A percentile compares a stretch with the other conserved stretches of the same genome.
These are phyloP conservation scores for Hipparchia sbordonii DNA, from an alignment of 2,888 invertebrate genomes.

Conservation along the genomic window DNA sequence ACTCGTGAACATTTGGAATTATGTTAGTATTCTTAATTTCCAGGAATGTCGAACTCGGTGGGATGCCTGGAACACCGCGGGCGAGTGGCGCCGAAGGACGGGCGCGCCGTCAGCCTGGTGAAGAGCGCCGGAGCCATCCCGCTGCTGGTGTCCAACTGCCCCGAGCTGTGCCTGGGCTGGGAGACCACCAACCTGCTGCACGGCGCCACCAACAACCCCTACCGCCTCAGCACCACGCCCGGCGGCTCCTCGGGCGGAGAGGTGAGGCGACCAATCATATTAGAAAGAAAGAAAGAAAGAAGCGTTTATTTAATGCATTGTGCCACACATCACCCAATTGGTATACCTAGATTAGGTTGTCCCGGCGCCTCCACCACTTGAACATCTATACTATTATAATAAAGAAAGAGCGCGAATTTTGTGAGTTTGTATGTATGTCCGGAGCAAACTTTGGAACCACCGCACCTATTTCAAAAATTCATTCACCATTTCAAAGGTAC, in stretches of 20 bases:
- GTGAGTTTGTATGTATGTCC: too few species aligned
- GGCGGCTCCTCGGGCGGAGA: slow-evolving; percentile 97
- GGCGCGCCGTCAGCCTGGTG: slow-evolving; percentile 84
- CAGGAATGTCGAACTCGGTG: slow-evolving; percentile 87
- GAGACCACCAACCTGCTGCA: slow-evolving; percentile 91
- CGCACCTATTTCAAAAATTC: too few species aligned
- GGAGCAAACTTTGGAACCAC: too few species aligned
- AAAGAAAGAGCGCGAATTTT: too few species aligned
- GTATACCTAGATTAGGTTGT: too few species aligned
- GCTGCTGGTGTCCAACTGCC: slow-evolving; percentile 91
- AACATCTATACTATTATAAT: too few species aligned
- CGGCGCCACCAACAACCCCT: slow-evolving; percentile 92
- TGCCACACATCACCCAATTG: too few species aligned
- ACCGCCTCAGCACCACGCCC: slow-evolving; percentile 87
- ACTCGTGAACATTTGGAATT: too few species aligned
- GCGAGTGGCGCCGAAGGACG: slow-evolving; percentile 84
- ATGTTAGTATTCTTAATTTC: not conserved
- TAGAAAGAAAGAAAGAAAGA: too few species aligned
- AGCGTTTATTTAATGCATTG: too few species aligned
- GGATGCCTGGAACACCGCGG: slow-evolving; percentile 82
- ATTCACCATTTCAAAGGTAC: too few species aligned
- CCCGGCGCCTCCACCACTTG: too few species aligned
- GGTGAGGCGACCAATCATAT: slow-evolving; percentile 65
- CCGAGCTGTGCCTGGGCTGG: slow-evolving; percentile 94
- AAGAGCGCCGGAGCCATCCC: slow-evolving; percentile 90